Conservation (phyloP, 2,888 invertebrate genomes). For the Cerceris rybyensis region DNA sequence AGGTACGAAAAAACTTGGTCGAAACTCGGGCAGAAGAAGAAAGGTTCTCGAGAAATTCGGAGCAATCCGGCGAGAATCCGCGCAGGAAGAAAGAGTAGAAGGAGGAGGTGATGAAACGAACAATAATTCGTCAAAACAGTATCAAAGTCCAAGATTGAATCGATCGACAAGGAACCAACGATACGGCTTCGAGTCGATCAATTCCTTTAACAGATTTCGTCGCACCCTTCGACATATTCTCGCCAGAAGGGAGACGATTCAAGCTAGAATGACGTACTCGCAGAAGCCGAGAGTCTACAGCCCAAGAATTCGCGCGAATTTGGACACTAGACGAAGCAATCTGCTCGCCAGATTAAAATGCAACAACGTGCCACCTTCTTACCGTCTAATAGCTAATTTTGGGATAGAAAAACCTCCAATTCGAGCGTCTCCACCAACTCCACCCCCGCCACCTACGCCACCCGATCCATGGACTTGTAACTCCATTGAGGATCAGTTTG, state of each 20-base stretch:
- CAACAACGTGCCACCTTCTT: conserved; percentile 38
- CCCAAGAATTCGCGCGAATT: neutral
- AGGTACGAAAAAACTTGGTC: neutral
- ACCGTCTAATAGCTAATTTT: conserved; percentile 35
- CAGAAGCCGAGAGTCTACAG: neutral
- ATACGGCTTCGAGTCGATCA: conserved; percentile 22
- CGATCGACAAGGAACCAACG: neutral
- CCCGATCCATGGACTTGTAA: neutral
- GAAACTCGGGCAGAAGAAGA: conserved; percentile 32
- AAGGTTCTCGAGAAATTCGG: conserved; percentile 37
- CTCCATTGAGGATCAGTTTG: neutral
- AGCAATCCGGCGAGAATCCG: neutral
- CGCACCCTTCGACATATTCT: conserved; percentile 56
- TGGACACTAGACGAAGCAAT: neutral
- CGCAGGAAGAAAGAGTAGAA: conserved; percentile 9
- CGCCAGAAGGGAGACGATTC: conserved; percentile 40
- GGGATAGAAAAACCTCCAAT: neutral
- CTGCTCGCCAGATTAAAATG: conserved; percentile 14
- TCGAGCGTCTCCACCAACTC: neutral
- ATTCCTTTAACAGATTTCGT: conserved; percentile 57
- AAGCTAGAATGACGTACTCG: neutral
- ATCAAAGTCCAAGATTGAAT: neutral
- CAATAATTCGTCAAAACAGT: neutral
- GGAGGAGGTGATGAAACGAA: conserved; percentile 28
- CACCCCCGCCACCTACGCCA: neutral